These are phyloP conservation scores for Epinephelus moara DNA, from an alignment of 2,113 vertebrate species.

Conservation along the genomic window DNA sequence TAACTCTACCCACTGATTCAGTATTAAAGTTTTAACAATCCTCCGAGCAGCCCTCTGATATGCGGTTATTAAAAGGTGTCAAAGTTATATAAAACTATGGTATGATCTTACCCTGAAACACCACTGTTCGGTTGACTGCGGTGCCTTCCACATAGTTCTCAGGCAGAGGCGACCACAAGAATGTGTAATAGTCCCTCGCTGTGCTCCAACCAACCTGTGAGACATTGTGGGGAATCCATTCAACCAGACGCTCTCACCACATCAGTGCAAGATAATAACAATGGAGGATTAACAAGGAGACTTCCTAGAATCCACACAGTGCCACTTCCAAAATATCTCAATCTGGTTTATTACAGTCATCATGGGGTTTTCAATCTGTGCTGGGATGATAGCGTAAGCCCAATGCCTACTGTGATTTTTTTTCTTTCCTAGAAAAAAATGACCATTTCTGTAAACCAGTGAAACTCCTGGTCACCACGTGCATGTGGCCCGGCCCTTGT, in stretches of 20 bases:
- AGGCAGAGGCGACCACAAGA: slow-evolving; percentile 97
- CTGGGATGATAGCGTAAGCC: slow-evolving; percentile 3
- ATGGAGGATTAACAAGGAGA: slow-evolving; percentile 54
- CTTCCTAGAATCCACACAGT: slow-evolving; percentile 48
- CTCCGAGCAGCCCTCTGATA: slow-evolving; percentile 35
- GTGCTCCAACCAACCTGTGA: slow-evolving; percentile 98
- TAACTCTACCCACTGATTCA: slow-evolving; percentile 43
- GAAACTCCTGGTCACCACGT: slow-evolving; percentile 35
- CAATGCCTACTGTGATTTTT: slow-evolving; percentile 12
- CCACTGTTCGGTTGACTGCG: slow-evolving; percentile 92
- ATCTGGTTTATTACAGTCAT: slow-evolving; percentile 49
- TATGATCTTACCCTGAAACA: slow-evolving; percentile 93
- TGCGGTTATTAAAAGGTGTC: slow-evolving; percentile 71
- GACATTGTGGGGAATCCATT: slow-evolving; percentile 68
- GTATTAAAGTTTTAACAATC: slow-evolving; percentile 64
- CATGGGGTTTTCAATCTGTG: slow-evolving; percentile 31
- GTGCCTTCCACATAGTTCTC: slow-evolving; percentile 93
- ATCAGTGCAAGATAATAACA: slow-evolving; percentile 68
- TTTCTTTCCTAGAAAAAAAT: neutral
- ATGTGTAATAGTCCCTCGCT: slow-evolving; percentile 98
- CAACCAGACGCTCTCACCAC: slow-evolving; percentile 63
- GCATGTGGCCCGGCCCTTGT: slow-evolving; percentile 36
- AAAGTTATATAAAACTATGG: slow-evolving; percentile 68
- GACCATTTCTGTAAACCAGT: slow-evolving; percentile 39
- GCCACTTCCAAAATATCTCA: slow-evolving; percentile 61